These are phyloP conservation scores for Rhinoraja longicauda DNA, from an alignment of 2,797 vertebrate species.

Conservation along the genomic window DNA sequence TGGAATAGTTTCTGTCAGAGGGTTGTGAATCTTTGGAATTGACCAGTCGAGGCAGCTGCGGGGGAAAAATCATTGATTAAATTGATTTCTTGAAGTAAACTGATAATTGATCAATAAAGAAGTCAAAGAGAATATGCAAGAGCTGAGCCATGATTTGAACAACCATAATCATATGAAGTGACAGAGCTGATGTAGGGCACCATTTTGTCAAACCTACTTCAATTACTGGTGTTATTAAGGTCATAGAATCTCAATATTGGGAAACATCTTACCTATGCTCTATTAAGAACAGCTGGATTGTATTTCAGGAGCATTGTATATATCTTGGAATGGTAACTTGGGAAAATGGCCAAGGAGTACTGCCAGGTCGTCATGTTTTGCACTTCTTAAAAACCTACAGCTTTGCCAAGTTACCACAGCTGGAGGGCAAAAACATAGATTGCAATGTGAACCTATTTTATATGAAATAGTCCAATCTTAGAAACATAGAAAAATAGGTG, in stretches of 20 bases:
- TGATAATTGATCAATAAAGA: no score
- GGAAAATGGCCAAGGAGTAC: neutral
- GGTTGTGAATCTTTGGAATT: no score
- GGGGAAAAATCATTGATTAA: no score
- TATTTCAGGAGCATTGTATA: neutral
- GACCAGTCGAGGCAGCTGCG: no score
- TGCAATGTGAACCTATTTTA: neutral
- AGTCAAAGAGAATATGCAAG: no score
- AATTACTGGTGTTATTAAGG: neutral
- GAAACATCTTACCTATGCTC: neutral
- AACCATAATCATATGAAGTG: no score
- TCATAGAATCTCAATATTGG: neutral
- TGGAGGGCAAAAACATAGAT: neutral
- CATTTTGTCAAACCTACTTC: no score
- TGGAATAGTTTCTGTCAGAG: no score
- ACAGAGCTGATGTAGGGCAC: no score
- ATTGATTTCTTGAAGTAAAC: no score
- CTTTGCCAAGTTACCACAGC: neutral
- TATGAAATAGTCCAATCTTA: neutral
- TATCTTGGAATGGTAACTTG: neutral
- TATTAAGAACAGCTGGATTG: constrained; percentile 2
- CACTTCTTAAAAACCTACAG: neutral
- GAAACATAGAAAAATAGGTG: neutral
- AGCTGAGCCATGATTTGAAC: no score
- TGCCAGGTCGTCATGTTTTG: neutral